These are phyloP conservation scores for Rhimphoctona megacephalus DNA, from an alignment of 2,888 invertebrate genomes.

Conservation along the genomic window DNA sequence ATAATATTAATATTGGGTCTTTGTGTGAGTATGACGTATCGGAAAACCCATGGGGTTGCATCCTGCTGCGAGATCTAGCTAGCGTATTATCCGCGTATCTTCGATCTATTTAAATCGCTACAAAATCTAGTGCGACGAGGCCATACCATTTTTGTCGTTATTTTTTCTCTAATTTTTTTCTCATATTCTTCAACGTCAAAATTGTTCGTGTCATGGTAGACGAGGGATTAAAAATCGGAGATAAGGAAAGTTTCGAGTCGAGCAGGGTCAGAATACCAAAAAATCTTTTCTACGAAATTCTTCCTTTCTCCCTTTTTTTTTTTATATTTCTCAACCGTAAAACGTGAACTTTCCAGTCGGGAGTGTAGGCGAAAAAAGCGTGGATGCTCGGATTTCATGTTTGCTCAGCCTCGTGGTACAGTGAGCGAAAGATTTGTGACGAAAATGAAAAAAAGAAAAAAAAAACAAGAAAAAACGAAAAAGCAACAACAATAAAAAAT, in stretches of 20 bases:
- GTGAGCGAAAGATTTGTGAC: conserved; percentile 44
- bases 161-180: not conserved
- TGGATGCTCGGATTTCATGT: conserved; percentile 50
- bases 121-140: conserved; percentile 38
- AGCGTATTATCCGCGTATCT: conserved; percentile 44
- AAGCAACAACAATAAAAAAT: conserved; percentile 8
- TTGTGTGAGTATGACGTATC: conserved; percentile 19
- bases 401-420: conserved; percentile 57
- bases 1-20: conserved; percentile 35
- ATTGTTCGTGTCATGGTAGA: conserved; percentile 48
- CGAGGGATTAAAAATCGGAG: conserved; percentile 8
- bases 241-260: conserved; percentile 1
- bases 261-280: not conserved
- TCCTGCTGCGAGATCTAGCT: conserved; percentile 31
- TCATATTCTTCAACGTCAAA: conserved; percentile 47
- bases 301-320: not conserved
- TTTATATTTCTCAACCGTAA: conserved; percentile 1
- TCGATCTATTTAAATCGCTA: conserved; percentile 61
- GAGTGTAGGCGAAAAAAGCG: conserved; percentile 2
- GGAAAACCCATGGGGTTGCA: conserved; percentile 38
- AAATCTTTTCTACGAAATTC: conserved; percentile 7
- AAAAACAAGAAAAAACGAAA: conserved; percentile 10
- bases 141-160: not conserved
- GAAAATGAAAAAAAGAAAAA: conserved; percentile 23
- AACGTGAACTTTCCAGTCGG: conserved; percentile 31